phyloP scores from a whole-genome alignment of 2,888 invertebrate genomes.

The Apotomis betuletana region DNA sequence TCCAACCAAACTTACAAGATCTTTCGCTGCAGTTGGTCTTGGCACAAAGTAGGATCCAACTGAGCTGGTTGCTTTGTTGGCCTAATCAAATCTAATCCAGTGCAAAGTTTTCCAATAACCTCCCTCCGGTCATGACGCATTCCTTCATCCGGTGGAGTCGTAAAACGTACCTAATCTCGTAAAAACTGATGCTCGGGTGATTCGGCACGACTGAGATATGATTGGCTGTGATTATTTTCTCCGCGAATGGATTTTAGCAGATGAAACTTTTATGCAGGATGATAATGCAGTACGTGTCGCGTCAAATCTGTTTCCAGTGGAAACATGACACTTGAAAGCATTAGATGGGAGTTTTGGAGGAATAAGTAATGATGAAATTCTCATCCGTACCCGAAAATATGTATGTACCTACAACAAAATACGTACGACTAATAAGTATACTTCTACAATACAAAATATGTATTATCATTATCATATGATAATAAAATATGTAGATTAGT shows the following conservation, averaged over 20 bases:
- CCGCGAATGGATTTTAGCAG: neutral
- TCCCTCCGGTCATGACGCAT: slow-evolving; percentile 55
- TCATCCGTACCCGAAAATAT: too few relatives aligned
- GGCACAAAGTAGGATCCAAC: neutral
- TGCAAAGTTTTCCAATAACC: slow-evolving; percentile 83
- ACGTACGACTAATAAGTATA: too few relatives aligned
- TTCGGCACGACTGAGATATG: slow-evolving; percentile 28
- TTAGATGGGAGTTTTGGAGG: too few relatives aligned
- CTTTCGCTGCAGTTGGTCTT: neutral
- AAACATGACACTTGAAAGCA: neutral
- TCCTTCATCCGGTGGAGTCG: slow-evolving; percentile 38
- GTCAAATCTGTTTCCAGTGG: neutral
- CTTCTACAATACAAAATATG: too few relatives aligned
- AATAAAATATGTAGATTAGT: too few relatives aligned
- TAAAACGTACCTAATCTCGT: slow-evolving; percentile 42
- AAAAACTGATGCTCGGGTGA: slow-evolving; percentile 37
- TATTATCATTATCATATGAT: too few relatives aligned
- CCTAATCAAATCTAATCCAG: slow-evolving; percentile 78
- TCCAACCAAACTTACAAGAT: slow-evolving; percentile 16
- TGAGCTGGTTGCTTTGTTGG: slow-evolving; percentile 38
- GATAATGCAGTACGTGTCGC: neutral
- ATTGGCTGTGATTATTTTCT: slow-evolving; percentile 30
- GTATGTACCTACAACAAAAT: too few relatives aligned
- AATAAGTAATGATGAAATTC: too few relatives aligned
- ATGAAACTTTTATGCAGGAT: neutral